A percentile compares a stretch with the other conserved stretches of the same genome.
phyloP scores from a whole-genome alignment of 2,797 vertebrate species.

The Catostomus latipinnis region DNA sequence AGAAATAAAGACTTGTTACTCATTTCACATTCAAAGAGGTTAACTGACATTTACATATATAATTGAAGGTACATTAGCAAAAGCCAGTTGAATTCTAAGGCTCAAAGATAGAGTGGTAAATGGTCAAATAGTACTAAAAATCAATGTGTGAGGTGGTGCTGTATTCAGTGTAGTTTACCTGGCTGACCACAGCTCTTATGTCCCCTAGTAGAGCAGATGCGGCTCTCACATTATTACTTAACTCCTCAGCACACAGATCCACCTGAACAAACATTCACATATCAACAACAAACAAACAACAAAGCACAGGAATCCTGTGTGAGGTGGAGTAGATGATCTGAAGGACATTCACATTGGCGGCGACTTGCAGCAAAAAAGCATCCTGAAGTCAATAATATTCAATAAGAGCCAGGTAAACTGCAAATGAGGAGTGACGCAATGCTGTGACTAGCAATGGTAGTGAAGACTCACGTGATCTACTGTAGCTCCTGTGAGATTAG shows the following conservation, averaged over 20 bases:
- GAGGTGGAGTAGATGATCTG: background rate
- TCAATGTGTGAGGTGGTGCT: background rate
- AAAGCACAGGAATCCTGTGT: background rate
- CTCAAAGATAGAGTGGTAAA: background rate
- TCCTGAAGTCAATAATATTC: too few species aligned
- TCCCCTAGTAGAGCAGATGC: slow-evolving; percentile 88
- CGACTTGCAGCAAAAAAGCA: too few species aligned
- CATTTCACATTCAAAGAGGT: background rate
- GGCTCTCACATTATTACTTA: slow-evolving; percentile 93
- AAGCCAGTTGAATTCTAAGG: background rate
- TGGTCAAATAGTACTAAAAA: too few species aligned
- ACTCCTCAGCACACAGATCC: slow-evolving; percentile 94
- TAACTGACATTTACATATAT: background rate
- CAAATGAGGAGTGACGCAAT: too few species aligned
- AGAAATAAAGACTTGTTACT: background rate
- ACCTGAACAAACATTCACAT: slow-evolving; percentile 73
- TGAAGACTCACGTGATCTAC: too few species aligned
- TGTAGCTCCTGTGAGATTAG: too few species aligned
- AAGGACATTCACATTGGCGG: too few species aligned
- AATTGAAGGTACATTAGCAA: background rate
- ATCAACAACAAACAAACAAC: slow-evolving; percentile 2
- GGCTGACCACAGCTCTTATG: slow-evolving; percentile 81
- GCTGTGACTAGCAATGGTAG: too few species aligned
- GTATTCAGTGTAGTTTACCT: slow-evolving; percentile 75
- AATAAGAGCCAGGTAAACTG: too few species aligned